phyloP scores from a whole-genome alignment of 2,797 vertebrate species.

The Pachyuromys duprasi region DNA sequence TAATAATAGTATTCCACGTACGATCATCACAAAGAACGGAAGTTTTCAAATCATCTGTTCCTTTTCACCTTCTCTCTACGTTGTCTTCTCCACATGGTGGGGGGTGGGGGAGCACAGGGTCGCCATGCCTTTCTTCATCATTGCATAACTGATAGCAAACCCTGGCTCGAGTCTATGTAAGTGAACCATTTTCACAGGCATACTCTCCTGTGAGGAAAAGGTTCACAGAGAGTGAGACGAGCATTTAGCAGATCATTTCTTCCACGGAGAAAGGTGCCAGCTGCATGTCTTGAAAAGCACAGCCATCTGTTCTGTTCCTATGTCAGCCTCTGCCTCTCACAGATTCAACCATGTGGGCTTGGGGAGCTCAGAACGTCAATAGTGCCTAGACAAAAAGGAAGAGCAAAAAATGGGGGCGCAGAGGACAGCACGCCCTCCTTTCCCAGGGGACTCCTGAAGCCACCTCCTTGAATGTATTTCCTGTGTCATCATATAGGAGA shows the following conservation, averaged over 20 bases:
- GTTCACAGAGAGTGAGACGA: background rate
- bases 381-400: background rate
- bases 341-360: background rate
- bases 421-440: background rate
- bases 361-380: background rate
- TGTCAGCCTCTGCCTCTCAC: background rate
- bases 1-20: background rate
- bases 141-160: background rate
- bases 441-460: background rate
- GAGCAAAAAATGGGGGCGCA: background rate
- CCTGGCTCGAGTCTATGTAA: background rate
- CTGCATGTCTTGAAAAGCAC: background rate
- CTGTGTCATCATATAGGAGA: background rate
- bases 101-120: no score
- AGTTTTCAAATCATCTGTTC: background rate
- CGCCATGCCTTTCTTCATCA: background rate
- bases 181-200: background rate
- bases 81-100: background rate
- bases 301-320: slow-evolving; percentile 45
- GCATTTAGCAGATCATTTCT: background rate
- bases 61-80: background rate
- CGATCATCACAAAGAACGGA: background rate
- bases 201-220: background rate
- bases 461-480: background rate
- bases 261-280: background rate